Evolutionary conservation across 2,888 invertebrate genomes (phyloP).

Genomic region (Corythucha ciliata): DNA sequence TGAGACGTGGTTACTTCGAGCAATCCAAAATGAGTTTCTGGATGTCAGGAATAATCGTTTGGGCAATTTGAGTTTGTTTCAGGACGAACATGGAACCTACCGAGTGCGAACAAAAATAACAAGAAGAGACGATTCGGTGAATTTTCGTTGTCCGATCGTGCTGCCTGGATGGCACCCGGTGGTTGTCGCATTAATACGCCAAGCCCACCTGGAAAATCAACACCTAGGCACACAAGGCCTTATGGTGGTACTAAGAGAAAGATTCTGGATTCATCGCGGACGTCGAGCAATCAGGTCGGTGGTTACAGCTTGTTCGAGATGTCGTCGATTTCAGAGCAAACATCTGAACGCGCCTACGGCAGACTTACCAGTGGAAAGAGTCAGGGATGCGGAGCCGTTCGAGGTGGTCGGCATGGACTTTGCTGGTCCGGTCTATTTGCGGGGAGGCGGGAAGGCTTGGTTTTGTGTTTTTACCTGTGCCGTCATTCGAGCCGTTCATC

Average conservation of each 20-base stretch:
- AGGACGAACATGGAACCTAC: not conserved
- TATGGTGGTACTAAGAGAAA: slow-evolving; percentile 15
- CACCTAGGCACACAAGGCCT: slow-evolving; percentile 12
- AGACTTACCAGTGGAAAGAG: slow-evolving; percentile 28
- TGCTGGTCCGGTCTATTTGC: slow-evolving; percentile 34
- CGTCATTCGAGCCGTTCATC: slow-evolving; percentile 37
- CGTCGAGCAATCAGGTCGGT: slow-evolving; percentile 9
- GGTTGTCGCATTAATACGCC: not conserved
- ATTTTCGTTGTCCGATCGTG: slow-evolving; percentile 11
- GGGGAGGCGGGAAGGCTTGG: slow-evolving; percentile 30
- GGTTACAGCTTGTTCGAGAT: slow-evolving; percentile 8
- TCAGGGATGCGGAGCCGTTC: slow-evolving; percentile 27
- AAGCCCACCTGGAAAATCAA: slow-evolving; percentile 6
- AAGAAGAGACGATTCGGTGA: slow-evolving; percentile 5
- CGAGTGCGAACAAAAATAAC: slow-evolving; percentile 8
- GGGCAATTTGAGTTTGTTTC: no score
- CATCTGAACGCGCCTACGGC: slow-evolving; percentile 5
- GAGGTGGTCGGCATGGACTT: slow-evolving; percentile 36
- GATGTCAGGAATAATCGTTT: not conserved
- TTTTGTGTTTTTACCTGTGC: slow-evolving; percentile 39
- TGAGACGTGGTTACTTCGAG: not conserved
- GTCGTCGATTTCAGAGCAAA: not conserved
- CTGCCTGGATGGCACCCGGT: slow-evolving; percentile 1
- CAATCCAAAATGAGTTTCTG: slow-evolving; percentile 17
- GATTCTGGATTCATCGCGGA: slow-evolving; percentile 12